Evolutionary conservation across 2,888 invertebrate genomes (phyloP).

Genomic region (Hipparchia sbordonii): DNA sequence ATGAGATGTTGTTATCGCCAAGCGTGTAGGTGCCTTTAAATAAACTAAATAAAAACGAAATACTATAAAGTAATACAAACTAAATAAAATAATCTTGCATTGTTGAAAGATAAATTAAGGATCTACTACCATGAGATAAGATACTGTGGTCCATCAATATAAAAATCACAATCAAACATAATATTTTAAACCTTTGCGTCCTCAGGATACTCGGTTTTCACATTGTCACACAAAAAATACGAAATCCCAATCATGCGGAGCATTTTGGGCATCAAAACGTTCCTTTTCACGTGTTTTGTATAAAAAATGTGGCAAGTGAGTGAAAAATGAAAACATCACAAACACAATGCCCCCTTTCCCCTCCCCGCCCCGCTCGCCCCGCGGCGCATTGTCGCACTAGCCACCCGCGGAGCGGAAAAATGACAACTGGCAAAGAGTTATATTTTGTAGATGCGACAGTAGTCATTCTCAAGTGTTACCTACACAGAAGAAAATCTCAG

Average conservation of each 20-base stretch:
- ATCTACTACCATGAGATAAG: too few species aligned
- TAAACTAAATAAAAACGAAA: too few species aligned
- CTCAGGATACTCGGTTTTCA: constrained; percentile 5
- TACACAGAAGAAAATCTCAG: too few species aligned
- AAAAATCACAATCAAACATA: too few species aligned
- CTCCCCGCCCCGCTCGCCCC: constrained; percentile 45
- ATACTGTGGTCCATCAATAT: too few species aligned
- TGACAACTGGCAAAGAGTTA: constrained; percentile 60
- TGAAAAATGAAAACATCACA: constrained; percentile 78
- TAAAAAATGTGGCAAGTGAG: constrained; percentile 62
- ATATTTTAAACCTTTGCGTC: background rate
- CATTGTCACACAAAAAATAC: constrained; percentile 26
- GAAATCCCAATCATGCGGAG: constrained; percentile 35
- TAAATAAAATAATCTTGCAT: too few species aligned
- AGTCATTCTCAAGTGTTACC: background rate
- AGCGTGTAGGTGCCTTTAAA: too few species aligned
- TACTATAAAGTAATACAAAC: too few species aligned
- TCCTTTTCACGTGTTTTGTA: constrained; percentile 51
- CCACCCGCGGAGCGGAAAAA: constrained; percentile 65
- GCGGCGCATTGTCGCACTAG: constrained; percentile 69
- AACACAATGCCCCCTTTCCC: constrained; percentile 49
- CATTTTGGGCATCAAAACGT: constrained; percentile 48
- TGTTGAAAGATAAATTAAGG: too few species aligned
- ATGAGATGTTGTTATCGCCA: too few species aligned
- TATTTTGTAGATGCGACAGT: constrained; percentile 18